Evolutionary conservation across 2,888 invertebrate species (phyloP), one percentile per base, ranked within the genome.

Genomic region (Cataglyphis altisquamis): DNA sequence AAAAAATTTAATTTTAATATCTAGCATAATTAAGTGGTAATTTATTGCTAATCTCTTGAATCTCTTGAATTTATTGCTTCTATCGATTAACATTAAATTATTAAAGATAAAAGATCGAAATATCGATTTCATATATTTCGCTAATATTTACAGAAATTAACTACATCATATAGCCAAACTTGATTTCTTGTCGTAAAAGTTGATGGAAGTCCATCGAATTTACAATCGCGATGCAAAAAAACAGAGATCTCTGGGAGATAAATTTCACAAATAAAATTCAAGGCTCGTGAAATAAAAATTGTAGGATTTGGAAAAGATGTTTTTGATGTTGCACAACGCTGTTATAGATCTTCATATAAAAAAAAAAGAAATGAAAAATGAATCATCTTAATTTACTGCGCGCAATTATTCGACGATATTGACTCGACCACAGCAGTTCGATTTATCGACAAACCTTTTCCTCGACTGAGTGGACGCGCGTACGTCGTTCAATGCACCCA

Each of bases 371-470:
- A 66, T 66, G 48, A 75, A 77, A 77, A 1, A 39, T 21, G 32
- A 70, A 60, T 70, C 70, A 60, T 78, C 70, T 78, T 60, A 78
- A 78, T 78, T 78, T 60, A 68, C 41, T 21, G 57, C 70, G 52
- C 67, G 78, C 78, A 70, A 68, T 70, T 78, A 78, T 78, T 32
- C 57, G 68, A 29, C 70, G 57, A 57, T 67, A 67, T 25, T 67
- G 12, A 52, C 32, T 15, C 15, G 73, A 21, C 36, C 45, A 15
- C 57, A n/a, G 29, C 36, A 18, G 48, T 45, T 52, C 73, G 73
- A 85, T 81, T 85, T 64, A 74, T 81, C 68, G 63, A 62, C 25
- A 29, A 36, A 21, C 55, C 57, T 39, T 39, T 55, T 80, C 41
- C 66, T 41, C 64, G 52, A 29, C 64, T n/a, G 57, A 55, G 52